Base-by-base conservation (phyloP, 2,113 vertebrate genomes). In the Heterocephalus glaber region DNA sequence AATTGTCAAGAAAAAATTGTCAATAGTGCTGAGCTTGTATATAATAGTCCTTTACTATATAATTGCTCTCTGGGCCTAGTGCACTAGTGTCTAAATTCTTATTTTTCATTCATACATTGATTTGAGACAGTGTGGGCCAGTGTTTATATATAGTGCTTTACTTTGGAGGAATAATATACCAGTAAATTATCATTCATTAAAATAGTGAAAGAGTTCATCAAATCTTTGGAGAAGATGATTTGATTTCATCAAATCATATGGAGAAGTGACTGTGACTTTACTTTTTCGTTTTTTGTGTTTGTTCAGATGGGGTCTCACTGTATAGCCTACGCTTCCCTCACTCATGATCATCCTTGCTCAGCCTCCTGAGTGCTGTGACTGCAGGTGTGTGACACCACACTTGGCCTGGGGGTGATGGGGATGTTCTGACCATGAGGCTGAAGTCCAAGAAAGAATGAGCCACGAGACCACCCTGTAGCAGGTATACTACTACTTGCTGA, bases 171-270 rank as follows among this genome's bases (percentile, higher is more conserved):
- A 38, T 76, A 77, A 63, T 85, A 84, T 20, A 54, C n/a, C 9
- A 84, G 52, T 80, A n/a, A 86, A 95, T 91, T 91, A 89, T 89
- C 28, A 68, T 44, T 33, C 54, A 49, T 84, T 94, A 83, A 94
- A 70, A 70, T 47, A 83, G 49, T 35, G 61, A 94, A 77, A 60
- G 24, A 49, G 86, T 95, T 77, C 28, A 89, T 61, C 56, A 83
- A 28, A 76, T 93, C n/a, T n/a, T n/a, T n/a, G n/a, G n/a, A n/a
- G n/a, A n/a, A n/a, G n/a, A n/a, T n/a, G n/a, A n/a, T n/a, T n/a
- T n/a, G n/a, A n/a, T n/a, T n/a, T n/a, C n/a, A n/a, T n/a, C n/a
- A n/a, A n/a, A n/a, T n/a, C n/a, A 58, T 14, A 56, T 54, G 22
- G 72, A 70, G 47, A 30, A 92, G 10, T 77, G 47, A 82, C 77